phyloP scores from a whole-genome alignment of 2,113 vertebrate species.

The Archocentrus centrarchus region DNA sequence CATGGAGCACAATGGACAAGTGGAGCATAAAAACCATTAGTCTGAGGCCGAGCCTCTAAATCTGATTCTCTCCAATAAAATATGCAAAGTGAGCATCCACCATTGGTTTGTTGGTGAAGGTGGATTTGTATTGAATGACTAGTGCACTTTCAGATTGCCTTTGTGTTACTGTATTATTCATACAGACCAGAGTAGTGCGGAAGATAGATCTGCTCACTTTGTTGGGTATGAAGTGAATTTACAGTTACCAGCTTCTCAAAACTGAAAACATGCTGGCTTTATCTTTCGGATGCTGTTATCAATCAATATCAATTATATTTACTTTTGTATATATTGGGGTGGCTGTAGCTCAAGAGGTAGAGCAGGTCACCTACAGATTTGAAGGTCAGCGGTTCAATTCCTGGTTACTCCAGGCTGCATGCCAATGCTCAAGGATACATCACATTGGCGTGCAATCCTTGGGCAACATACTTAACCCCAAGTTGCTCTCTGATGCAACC shows the following conservation, averaged over 20 bases:
- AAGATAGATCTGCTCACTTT: not conserved
- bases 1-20: constrained; percentile 60
- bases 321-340: no score
- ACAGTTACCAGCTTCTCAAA: not conserved
- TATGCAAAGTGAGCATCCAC: constrained; percentile 3
- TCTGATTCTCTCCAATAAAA: constrained; percentile 38
- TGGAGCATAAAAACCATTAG: constrained; percentile 60
- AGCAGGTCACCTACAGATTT: no score
- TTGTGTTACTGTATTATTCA: not conserved
- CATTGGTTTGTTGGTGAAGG: not conserved
- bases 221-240: not conserved
- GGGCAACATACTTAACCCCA: no score
- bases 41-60: constrained; percentile 28
- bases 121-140: not conserved
- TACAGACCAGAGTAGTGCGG: not conserved
- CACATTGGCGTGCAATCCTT: no score
- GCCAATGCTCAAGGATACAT: no score
- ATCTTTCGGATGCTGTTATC: rapidly evolving
- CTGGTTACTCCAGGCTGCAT: no score
- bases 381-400: no score
- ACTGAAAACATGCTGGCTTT: not conserved
- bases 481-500: no score
- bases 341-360: no score
- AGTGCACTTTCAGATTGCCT: not conserved
- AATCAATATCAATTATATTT: not conserved